A percentile compares a stretch with the other conserved stretches of the same genome.
Evolutionary conservation across 2,888 invertebrate species (phyloP).

Genomic region (Scrobipalpa atriplicella): DNA sequence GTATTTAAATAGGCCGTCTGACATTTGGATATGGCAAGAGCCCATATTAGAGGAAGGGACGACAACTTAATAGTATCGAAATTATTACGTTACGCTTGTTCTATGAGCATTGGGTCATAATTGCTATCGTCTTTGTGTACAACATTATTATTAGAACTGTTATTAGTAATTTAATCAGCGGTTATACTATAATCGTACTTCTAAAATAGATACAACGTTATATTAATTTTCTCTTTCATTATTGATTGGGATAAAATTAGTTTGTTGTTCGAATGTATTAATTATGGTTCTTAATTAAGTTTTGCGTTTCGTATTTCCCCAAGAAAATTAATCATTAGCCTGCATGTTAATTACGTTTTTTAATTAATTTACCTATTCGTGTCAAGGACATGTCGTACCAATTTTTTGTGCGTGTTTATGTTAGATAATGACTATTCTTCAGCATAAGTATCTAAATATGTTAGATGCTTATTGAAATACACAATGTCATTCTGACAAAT

Average conservation of each 20-base stretch:
- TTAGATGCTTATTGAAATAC: no score
- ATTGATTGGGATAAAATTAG: conserved; percentile 8
- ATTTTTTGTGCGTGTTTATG: conserved; percentile 17
- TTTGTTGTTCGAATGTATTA: conserved; percentile 4
- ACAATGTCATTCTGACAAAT: not conserved
- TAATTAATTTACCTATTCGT: conserved; percentile 14
- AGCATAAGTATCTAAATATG: not conserved
- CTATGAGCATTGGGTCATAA: conserved; percentile 11
- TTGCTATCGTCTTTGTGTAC: not conserved
- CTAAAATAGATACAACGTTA: not conserved
- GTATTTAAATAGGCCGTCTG: conserved; percentile 5
- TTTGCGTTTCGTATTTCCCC: not conserved
- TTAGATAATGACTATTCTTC: conserved; percentile 11
- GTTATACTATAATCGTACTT: not conserved
- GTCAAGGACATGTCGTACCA: conserved; percentile 12
- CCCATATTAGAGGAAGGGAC: not conserved
- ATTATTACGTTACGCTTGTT: conserved; percentile 8
- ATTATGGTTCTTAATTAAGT: conserved; percentile 4
- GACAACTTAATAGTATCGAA: conserved; percentile 15
- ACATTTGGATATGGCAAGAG: conserved; percentile 4
- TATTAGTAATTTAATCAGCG: not conserved
- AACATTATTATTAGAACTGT: conserved; percentile 1
- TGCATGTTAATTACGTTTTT: conserved; percentile 7
- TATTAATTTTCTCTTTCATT: conserved; percentile 6
- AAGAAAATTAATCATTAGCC: not conserved